Percentiles rank a stretch among this genome's conserved stretches.
Conservation (phyloP, 2,113 vertebrate genomes). For the Struthidea cinerea region DNA sequence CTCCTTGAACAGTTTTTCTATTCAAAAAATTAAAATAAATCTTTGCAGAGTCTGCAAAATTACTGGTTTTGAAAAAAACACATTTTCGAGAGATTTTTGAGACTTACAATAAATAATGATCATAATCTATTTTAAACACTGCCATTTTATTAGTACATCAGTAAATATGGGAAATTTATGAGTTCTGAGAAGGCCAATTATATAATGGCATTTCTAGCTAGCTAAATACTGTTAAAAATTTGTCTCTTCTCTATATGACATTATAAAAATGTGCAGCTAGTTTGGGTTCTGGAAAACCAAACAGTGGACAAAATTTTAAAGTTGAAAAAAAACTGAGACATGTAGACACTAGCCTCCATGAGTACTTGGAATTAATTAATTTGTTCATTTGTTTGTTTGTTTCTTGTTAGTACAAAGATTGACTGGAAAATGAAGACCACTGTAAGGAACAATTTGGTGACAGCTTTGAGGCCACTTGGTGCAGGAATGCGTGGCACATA, state of each 20-base stretch:
- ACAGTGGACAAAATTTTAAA: background rate
- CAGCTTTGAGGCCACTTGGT: background rate
- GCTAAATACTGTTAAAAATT: background rate
- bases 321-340: background rate
- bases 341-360: background rate
- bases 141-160: background rate
- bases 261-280: background rate
- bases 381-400: background rate
- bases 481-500: rapidly evolving
- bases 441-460: background rate
- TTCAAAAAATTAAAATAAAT: background rate
- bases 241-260: background rate
- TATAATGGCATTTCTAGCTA: background rate
- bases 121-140: background rate
- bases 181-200: background rate
- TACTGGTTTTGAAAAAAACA: background rate
- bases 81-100: background rate
- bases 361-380: background rate
- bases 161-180: background rate
- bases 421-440: background rate
- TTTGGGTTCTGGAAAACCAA: background rate
- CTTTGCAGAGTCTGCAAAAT: background rate
- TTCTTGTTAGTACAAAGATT: background rate
- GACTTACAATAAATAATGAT: background rate
- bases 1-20: background rate